Conservation (phyloP, 2,113 vertebrate genomes). For the Onychostoma macrolepis region DNA sequence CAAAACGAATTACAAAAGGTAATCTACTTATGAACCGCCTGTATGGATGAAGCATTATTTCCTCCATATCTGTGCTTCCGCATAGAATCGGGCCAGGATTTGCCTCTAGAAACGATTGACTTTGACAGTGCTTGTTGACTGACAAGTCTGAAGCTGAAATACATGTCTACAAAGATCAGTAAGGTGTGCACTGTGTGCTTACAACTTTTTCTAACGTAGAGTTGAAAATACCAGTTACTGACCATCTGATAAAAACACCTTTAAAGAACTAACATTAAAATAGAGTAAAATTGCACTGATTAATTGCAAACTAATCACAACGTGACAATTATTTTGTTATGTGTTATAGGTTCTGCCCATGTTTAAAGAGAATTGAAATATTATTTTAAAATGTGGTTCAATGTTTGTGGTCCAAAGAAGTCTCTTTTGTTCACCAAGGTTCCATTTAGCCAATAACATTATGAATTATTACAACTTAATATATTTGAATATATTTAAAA, state of each 20-base stretch:
- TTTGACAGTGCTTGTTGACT: slow-evolving; percentile 61
- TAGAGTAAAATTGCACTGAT: background rate
- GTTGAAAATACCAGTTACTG: background rate
- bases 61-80: slow-evolving; percentile 69
- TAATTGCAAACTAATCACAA: background rate
- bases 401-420: background rate
- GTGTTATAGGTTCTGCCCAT: background rate
- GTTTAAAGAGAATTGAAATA: background rate
- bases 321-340: background rate
- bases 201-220: background rate
- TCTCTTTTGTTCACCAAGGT: background rate
- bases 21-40: slow-evolving; percentile 89
- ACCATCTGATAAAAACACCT: background rate
- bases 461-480: background rate
- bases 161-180: background rate
- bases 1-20: slow-evolving; percentile 93
- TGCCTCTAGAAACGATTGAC: slow-evolving; percentile 61
- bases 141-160: slow-evolving; percentile 9
- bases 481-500: background rate
- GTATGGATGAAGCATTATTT: slow-evolving; percentile 81
- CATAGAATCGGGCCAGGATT: slow-evolving; percentile 12
- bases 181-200: background rate
- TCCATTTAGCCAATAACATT: background rate
- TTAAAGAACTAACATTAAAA: background rate
- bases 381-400: background rate